Evolutionary conservation across 2,797 vertebrate genomes (phyloP).

Genomic region (Acomys russatus): DNA sequence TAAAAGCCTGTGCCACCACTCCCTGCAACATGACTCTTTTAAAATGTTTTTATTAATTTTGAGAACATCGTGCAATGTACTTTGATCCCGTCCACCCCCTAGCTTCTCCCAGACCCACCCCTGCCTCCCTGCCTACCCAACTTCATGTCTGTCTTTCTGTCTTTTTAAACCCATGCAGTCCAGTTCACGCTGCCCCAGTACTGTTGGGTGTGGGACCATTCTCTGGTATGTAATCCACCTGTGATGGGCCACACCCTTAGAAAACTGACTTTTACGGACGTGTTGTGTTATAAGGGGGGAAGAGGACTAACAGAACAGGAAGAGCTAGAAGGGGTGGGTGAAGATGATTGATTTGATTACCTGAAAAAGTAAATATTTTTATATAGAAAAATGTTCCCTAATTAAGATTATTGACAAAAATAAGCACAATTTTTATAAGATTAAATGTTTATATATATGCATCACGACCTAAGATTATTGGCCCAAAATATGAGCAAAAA

Average conservation of each 20-base stretch:
- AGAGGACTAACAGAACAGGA: not conserved
- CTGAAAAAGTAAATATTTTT: slow-evolving; percentile 13
- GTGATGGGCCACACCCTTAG: not conserved
- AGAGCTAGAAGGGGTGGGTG: too few relatives aligned
- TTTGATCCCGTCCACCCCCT: not conserved
- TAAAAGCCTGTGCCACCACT: not conserved
- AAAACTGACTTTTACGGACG: not conserved
- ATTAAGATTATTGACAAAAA: slow-evolving; percentile 32
- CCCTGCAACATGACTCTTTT: not conserved
- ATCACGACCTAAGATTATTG: not conserved
- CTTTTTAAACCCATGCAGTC: not conserved
- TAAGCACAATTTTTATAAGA: not conserved
- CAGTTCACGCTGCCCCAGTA: not conserved
- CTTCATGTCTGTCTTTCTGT: not conserved
- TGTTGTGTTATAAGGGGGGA: not conserved
- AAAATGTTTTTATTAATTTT: not conserved
- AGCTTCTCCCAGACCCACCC: not conserved
- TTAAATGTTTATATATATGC: not conserved
- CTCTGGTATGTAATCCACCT: not conserved
- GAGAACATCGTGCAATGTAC: not conserved
- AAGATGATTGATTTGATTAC: not conserved
- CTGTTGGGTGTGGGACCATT: not conserved
- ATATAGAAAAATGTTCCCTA: not conserved
- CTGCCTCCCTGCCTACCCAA: not conserved
- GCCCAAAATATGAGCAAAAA: not conserved